Conservation (phyloP, 2,888 invertebrate genomes). For the Trichopoda pennipes region DNA sequence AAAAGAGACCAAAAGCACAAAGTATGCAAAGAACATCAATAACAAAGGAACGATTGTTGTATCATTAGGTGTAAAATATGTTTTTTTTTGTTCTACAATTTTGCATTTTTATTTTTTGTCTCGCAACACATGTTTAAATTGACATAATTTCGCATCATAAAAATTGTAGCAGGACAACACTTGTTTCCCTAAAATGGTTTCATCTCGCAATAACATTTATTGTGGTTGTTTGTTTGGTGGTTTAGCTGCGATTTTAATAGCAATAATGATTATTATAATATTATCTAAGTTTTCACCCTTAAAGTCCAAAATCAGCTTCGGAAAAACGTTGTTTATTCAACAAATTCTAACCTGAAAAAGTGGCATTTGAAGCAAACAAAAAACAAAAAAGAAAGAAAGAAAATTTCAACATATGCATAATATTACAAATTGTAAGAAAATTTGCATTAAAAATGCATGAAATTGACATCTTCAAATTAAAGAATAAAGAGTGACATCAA, state of each 20-base stretch:
- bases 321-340: constrained; percentile 33
- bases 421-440: constrained; percentile 63
- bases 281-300: constrained; percentile 53
- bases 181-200: constrained; percentile 48
- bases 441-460: constrained; percentile 71
- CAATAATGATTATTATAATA: constrained; percentile 57
- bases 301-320: constrained; percentile 15
- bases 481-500: constrained; percentile 69
- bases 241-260: constrained; percentile 59
- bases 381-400: background rate
- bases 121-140: constrained; percentile 80
- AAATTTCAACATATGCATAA: constrained; percentile 63
- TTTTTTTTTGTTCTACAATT: constrained; percentile 62
- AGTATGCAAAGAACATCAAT: constrained; percentile 25
- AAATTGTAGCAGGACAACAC: constrained; percentile 59
- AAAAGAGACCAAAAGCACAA: constrained; percentile 4
- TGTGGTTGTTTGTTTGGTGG: constrained; percentile 59
- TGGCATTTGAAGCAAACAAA: background rate
- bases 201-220: constrained; percentile 24
- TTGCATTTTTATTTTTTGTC: constrained; percentile 68
- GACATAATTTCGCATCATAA: constrained; percentile 76
- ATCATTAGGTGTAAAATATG: constrained; percentile 72
- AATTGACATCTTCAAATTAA: constrained; percentile 73
- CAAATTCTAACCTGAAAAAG: constrained; percentile 43
- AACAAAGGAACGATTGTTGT: constrained; percentile 54